Percentiles rank a stretch among this genome's conserved stretches.
Conservation (phyloP, 2,797 vertebrate genomes). For the Takifugu ocellatus region DNA sequence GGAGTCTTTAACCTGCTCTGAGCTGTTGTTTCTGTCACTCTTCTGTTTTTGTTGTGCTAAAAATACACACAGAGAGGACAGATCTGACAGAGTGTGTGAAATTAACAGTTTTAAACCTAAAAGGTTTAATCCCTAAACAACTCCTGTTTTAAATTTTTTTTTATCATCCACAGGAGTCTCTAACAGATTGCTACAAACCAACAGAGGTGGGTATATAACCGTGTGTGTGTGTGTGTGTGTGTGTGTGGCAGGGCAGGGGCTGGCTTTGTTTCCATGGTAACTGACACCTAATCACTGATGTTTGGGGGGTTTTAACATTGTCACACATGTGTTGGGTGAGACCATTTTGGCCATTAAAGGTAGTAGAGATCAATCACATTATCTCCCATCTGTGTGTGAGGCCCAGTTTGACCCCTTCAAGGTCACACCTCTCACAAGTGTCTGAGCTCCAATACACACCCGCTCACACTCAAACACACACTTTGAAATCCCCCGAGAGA, state of each 20-base stretch:
- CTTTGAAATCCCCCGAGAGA: constrained; percentile 28
- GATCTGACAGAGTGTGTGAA: too few relatives aligned
- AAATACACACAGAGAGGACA: too few relatives aligned
- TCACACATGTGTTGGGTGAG: constrained; percentile 10
- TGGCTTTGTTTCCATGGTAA: background rate
- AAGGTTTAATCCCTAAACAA: constrained; percentile 3
- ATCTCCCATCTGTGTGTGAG: constrained; percentile 18
- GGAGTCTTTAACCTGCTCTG: too few relatives aligned
- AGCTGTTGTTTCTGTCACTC: too few relatives aligned
- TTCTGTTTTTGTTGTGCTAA: too few relatives aligned
- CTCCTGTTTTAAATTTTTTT: constrained; percentile 1
- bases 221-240: constrained; percentile 14
- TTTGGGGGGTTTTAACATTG: background rate
- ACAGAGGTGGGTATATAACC: constrained; percentile 81
- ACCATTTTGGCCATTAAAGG: constrained; percentile 51
- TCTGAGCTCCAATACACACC: constrained; percentile 27
- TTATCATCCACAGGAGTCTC: constrained; percentile 73
- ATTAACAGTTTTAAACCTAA: background rate
- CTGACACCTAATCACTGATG: constrained; percentile 5
- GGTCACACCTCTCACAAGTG: constrained; percentile 31
- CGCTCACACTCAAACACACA: background rate
- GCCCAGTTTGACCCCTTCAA: constrained; percentile 32
- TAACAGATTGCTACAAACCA: constrained; percentile 94
- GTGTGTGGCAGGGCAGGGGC: background rate
- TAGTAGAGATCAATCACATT: constrained; percentile 46